These are phyloP conservation scores for Nerophis lumbriciformis DNA, from an alignment of 2,113 vertebrate species.

Conservation along the genomic window DNA sequence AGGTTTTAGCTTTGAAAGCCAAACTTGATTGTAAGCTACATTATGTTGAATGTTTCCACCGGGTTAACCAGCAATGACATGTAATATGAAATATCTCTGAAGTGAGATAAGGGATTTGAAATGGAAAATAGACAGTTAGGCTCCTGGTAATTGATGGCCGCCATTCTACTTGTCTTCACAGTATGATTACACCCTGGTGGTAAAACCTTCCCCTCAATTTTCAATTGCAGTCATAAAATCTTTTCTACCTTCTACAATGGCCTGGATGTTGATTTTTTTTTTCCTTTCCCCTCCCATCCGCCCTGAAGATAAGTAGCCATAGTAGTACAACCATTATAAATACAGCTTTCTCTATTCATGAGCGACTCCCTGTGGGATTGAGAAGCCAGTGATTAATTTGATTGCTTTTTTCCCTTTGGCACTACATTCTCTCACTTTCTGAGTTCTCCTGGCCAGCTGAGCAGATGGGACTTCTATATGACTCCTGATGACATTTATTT, in stretches of 20 bases:
- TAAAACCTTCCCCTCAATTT: slow-evolving; percentile 21
- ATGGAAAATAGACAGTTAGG: too few relatives aligned
- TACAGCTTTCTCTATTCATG: slow-evolving; percentile 48
- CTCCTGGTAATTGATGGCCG: too few relatives aligned
- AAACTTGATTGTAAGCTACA: too few relatives aligned
- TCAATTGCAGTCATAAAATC: slow-evolving; percentile 11
- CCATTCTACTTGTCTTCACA: too few relatives aligned
- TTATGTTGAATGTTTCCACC: too few relatives aligned
- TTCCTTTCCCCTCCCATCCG: background rate
- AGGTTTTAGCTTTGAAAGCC: too few relatives aligned
- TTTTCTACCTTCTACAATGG: slow-evolving; percentile 15
- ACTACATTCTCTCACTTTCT: slow-evolving; percentile 22
- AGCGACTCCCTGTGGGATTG: slow-evolving; percentile 50
- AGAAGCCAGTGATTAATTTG: slow-evolving; percentile 67
- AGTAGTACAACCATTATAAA: slow-evolving; percentile 45
- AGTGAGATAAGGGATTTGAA: too few relatives aligned
- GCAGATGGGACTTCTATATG: slow-evolving; percentile 45
- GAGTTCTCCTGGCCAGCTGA: slow-evolving; percentile 30
- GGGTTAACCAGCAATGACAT: too few relatives aligned
- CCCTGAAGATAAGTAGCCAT: slow-evolving; percentile 1
- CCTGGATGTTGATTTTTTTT: slow-evolving; percentile 5
- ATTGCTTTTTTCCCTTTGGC: slow-evolving; percentile 55
- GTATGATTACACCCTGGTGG: slow-evolving; percentile 37
- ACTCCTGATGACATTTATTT: slow-evolving; percentile 42
- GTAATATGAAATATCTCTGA: too few relatives aligned